Evolutionary conservation across 2,888 invertebrate genomes (phyloP), one percentile per base, ranked within the genome.

Genomic region (Ectemnius continuus): DNA sequence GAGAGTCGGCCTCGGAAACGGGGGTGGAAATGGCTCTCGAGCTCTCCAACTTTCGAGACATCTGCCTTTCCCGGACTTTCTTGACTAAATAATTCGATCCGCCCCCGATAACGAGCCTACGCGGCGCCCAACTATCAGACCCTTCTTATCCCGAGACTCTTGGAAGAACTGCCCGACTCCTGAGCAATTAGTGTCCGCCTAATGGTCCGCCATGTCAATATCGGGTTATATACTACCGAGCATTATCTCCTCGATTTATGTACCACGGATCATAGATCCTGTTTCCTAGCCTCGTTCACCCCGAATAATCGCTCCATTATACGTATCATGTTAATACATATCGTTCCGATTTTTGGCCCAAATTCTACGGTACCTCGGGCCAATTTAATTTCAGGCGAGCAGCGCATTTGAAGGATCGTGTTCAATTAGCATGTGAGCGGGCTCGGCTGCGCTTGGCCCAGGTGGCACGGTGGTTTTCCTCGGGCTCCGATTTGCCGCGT

Each of bases 1-100:
- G 78, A 36, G 36, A 69, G 72, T 61, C 80, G 80, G 73, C 78
- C 75, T 76, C 75, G 60, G 82, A 78, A 78, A 75, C 57, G 66
- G 73, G 61, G 75, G 73, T 77, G 79, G 74, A 73, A 73, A 78
- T 59, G 81, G 71, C 28, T 65, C 16, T 63, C 28, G 62, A 57
- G 36, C 36, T 36, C 36, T 61, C 75, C 68, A 81, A 81, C 79
- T 81, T 79, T 81, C 72, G 78, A 82, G 79, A 81, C 79, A 78
- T 81, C 81, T 79, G 81, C 79, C 81, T 80, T 81, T 79, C 75
- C 74, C 66, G 72, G 76, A 72, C 76, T 85, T 79, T 74, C 75
- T 65, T 71, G 76, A 72, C 76, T 85, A 85, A 85, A 85, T 85
- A 85, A 85, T 84, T 84, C 75, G 71, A 73, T 73, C 58, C 67